Evolutionary conservation across 2,113 vertebrate species (phyloP).

Genomic region (Semicossyphus pulcher): DNA sequence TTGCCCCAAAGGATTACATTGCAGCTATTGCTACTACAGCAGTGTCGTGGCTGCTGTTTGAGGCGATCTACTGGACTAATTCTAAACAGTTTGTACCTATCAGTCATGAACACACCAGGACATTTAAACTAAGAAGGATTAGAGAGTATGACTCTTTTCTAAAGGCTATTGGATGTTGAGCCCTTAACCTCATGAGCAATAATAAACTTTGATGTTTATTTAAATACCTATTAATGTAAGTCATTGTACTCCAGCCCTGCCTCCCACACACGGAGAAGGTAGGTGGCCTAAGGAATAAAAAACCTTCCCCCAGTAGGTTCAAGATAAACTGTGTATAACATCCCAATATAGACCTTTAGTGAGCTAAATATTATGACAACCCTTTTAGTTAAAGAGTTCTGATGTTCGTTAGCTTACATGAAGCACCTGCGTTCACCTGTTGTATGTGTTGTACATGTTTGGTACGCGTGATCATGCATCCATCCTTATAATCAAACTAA

Average conservation of each 20-base stretch:
- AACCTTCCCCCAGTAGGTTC: background rate
- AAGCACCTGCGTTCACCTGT: background rate
- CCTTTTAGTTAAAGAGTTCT: background rate
- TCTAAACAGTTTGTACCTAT: too few species aligned
- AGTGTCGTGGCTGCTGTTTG: too few species aligned
- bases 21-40: too few species aligned
- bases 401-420: too few species aligned
- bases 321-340: background rate
- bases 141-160: background rate
- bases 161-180: background rate
- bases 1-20: too few species aligned
- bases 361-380: background rate
- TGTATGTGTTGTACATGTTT: conserved; percentile 5
- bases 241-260: conserved; percentile 14
- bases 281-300: conserved; percentile 24
- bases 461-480: background rate
- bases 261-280: conserved; percentile 24
- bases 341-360: background rate
- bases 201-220: conserved; percentile 37
- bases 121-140: background rate
- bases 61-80: too few species aligned
- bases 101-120: too few species aligned
- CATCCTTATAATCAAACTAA: conserved; percentile 10
- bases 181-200: background rate
- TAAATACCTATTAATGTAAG: conserved; percentile 23